Base-by-base conservation (phyloP, 2,797 vertebrate species). In the Gouania willdenowi region DNA sequence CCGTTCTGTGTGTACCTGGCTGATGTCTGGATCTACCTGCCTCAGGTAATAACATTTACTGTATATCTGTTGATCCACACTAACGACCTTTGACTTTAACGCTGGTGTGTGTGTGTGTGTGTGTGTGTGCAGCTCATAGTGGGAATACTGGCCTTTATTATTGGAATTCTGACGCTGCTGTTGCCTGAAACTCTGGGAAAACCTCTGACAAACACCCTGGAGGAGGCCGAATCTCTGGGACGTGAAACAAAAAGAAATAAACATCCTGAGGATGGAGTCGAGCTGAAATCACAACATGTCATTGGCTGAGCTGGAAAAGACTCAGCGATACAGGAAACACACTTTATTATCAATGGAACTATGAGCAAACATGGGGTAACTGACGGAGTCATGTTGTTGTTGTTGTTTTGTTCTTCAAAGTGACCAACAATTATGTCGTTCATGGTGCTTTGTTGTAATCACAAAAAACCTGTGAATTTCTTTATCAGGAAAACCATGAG, bases 131-230 rank as follows among this genome's bases (percentile, higher is more conserved):
- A 29, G 88, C 59, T 91, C 8, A 89, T 94, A 11, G 90, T 95
- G 50, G 93, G 92, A 57, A 84, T 92, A 62, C 83, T 96, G 82
- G 87, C 93, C 8, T 89, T 96, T 26, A 32, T 92, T 38, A 87
- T 92, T 18, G 93, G 92, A 47, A 26, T 93, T 39, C 71, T 96
- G 71, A 89, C 92, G 0, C 17, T 92, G 59, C 56, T 88, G 63
- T 88, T 97, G 53, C 94, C 93, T 1, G 95, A 98, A 85, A 98
- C 93, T 6, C 80, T 92, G 7, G 90, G 92, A 42, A 84, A 78
- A 62, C 92, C 92, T 10, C 60, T 98, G 49, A 86, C 85, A 45
- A 89, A 80, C 43, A 94, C 93, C 4, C 75, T 95, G 82, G 83
- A 83, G 64, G 93, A 95, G 68, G 91, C 91, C 6, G 82, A 83